Conservation (phyloP, 64 coral and sea anemone species). For the Anthopleura sola region DNA sequence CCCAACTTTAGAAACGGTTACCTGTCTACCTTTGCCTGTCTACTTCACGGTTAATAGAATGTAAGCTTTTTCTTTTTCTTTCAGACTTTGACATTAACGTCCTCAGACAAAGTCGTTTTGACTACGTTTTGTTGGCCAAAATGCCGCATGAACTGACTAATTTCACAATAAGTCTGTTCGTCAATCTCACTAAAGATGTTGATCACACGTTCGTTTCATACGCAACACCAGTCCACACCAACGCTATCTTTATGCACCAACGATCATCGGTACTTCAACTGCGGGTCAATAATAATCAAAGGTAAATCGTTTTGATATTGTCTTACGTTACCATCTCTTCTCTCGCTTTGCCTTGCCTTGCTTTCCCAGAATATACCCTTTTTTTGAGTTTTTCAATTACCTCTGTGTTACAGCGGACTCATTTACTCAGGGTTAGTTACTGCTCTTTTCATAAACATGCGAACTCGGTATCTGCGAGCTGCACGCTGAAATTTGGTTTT, state of each 20-base stretch:
- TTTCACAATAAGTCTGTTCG: slow-evolving; percentile 62
- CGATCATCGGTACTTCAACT: neutral
- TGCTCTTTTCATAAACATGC: no score
- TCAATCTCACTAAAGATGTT: slow-evolving; percentile 38
- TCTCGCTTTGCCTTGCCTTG: no score
- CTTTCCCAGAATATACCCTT: no score
- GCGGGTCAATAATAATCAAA: slow-evolving; percentile 5
- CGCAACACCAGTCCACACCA: neutral
- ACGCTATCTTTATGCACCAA: slow-evolving; percentile 56
- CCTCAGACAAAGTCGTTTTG: slow-evolving; percentile 7
- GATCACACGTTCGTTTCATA: slow-evolving; percentile 54
- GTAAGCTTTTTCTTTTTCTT: neutral
- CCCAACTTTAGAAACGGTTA: no score
- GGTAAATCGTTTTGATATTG: slow-evolving; percentile 15
- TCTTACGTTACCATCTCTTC: no score
- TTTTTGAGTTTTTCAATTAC: no score
- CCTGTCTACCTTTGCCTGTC: no score
- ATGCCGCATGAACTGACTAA: slow-evolving; percentile 8
- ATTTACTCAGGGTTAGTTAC: no score
- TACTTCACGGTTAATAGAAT: no score
- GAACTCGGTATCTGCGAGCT: no score
- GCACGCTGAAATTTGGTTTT: no score
- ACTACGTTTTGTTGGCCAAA: neutral
- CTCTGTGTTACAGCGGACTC: no score
- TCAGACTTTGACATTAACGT: slow-evolving; percentile 50